These are phyloP conservation scores for Drosophila prostipennis DNA, from an alignment of 2,888 invertebrate genomes.

Conservation along the genomic window DNA sequence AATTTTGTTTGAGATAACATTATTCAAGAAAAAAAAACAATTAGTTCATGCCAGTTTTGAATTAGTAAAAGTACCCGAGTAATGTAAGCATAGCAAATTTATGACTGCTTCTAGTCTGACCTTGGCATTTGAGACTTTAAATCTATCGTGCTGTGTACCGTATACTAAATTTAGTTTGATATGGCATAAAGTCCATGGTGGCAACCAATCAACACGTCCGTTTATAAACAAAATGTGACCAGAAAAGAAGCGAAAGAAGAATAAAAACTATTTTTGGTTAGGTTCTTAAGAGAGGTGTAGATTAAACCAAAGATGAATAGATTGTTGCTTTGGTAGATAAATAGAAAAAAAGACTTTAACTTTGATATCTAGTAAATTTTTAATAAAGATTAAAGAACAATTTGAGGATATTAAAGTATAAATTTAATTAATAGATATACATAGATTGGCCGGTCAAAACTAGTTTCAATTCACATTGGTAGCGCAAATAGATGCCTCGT, in stretches of 20 bases:
- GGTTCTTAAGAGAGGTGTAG: neutral
- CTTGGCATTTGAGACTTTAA: slow-evolving; percentile 65
- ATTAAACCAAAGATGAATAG: neutral
- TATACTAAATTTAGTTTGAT: slow-evolving; percentile 16
- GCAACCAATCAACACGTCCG: slow-evolving; percentile 35
- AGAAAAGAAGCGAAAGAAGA: slow-evolving; percentile 34
- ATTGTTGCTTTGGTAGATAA: neutral
- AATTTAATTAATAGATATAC: no score
- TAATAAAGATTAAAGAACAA: neutral
- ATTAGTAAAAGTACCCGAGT: neutral
- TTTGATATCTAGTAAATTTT: neutral
- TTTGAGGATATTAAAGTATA: no score
- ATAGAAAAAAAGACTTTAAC: neutral
- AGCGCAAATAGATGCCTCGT: slow-evolving; percentile 5
- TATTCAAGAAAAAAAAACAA: neutral
- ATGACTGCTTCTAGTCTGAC: slow-evolving; percentile 46
- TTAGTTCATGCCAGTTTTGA: neutral
- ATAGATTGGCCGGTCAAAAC: no score
- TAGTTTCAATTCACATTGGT: neutral
- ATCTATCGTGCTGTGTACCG: slow-evolving; percentile 29
- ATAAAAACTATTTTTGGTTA: slow-evolving; percentile 21
- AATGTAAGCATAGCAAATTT: slow-evolving; percentile 39
- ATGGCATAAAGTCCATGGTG: slow-evolving; percentile 19
- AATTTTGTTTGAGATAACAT: neutral
- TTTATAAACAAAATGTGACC: slow-evolving; percentile 45